Conservation (phyloP, 2,797 vertebrate species). For the Naso thynnoides region DNA sequence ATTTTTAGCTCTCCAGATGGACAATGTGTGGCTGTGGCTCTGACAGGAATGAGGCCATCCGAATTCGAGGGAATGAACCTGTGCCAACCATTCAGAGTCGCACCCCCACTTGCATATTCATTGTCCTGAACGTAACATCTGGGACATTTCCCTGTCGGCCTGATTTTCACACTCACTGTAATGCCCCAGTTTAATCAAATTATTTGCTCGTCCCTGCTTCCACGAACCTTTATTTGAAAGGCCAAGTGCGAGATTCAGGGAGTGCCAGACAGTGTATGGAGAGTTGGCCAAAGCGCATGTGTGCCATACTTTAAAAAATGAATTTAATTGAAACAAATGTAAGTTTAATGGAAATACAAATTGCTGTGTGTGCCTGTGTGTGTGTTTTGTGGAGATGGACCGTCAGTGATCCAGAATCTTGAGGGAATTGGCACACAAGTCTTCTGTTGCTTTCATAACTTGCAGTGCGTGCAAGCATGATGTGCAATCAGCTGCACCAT, state of each 20-base stretch:
- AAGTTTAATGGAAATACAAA: constrained; percentile 34
- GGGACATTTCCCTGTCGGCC: constrained; percentile 68
- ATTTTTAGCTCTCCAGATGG: constrained; percentile 73
- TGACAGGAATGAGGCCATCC: constrained; percentile 75
- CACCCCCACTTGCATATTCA: constrained; percentile 62
- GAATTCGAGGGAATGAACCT: constrained; percentile 61
- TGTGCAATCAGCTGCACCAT: constrained; percentile 3
- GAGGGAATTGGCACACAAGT: constrained; percentile 28
- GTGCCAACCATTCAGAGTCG: constrained; percentile 57
- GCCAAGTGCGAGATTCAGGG: constrained; percentile 68
- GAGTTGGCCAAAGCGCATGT: constrained; percentile 41
- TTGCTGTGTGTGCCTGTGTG: constrained; percentile 19
- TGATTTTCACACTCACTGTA: constrained; percentile 63
- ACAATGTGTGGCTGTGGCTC: constrained; percentile 63
- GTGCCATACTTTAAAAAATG: constrained; percentile 36
- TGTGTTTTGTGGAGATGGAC: constrained; percentile 22
- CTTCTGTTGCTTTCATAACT: constrained; percentile 14
- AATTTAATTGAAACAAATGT: constrained; percentile 33
- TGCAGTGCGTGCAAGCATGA: constrained; percentile 9
- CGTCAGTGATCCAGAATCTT: constrained; percentile 11
- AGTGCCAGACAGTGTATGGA: constrained; percentile 41
- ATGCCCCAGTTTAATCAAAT: constrained; percentile 67
- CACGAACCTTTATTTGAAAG: constrained; percentile 65
- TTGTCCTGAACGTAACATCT: constrained; percentile 74
- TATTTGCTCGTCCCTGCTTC: constrained; percentile 60